Conservation (phyloP, 2,888 invertebrate genomes). For the Blastobasis adustella region DNA sequence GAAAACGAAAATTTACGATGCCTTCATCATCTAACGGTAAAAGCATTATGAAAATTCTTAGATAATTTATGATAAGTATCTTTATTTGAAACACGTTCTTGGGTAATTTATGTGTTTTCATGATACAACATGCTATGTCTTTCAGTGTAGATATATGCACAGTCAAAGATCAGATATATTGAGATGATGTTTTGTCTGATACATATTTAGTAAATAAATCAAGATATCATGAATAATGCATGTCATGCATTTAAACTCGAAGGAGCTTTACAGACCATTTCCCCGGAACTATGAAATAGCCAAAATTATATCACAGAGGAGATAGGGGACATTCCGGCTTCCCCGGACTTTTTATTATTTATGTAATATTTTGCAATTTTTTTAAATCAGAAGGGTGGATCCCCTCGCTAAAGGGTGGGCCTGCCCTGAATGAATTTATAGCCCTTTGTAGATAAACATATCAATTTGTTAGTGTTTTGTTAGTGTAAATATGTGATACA, state of each 20-base stretch:
- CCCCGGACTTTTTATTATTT: constrained; percentile 55
- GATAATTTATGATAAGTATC: not conserved
- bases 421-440: constrained; percentile 64
- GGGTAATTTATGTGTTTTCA: not conserved
- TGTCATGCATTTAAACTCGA: constrained; percentile 48
- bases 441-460: constrained; percentile 72
- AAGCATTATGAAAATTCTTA: not conserved
- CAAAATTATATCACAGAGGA: constrained; percentile 55
- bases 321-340: constrained; percentile 14
- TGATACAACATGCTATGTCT: not conserved
- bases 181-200: not conserved
- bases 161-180: not conserved
- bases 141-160: too few species aligned
- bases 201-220: too few species aligned
- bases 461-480: constrained; percentile 74
- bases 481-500: constrained; percentile 60
- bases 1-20: not conserved
- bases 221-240: constrained; percentile 48
- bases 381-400: constrained; percentile 68
- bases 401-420: constrained; percentile 71
- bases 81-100: not conserved
- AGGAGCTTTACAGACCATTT: constrained; percentile 61
- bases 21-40: not conserved
- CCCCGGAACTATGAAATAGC: constrained; percentile 60
- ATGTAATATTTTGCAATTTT: constrained; percentile 71